Evolutionary conservation across 35 echinoderm and acorn worm species (phyloP).

Genomic region (Antedon bifida): DNA sequence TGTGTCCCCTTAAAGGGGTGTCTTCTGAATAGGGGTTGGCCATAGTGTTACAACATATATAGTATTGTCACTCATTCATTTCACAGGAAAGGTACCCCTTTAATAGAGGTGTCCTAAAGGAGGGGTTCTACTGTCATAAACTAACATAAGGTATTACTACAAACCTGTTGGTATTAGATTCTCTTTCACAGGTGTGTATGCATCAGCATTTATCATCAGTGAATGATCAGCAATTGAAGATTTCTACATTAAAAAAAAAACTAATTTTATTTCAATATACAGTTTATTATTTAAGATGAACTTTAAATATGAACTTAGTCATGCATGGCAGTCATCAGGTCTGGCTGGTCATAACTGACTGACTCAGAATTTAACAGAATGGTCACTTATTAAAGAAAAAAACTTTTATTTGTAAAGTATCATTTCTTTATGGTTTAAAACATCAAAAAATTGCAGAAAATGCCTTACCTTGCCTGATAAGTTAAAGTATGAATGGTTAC

Average conservation of each 20-base stretch:
- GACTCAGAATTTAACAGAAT: neutral
- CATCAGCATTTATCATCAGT: conserved; percentile 52
- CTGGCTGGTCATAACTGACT: neutral
- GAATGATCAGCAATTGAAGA: conserved; percentile 53
- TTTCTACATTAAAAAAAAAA: conserved; percentile 32
- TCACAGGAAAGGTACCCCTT: too few relatives aligned
- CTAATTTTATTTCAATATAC: neutral
- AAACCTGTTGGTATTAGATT: conserved; percentile 24
- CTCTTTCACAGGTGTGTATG: conserved; percentile 42
- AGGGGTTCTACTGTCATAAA: too few relatives aligned
- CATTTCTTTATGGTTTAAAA: too few relatives aligned
- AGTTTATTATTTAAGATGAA: neutral
- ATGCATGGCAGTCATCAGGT: neutral
- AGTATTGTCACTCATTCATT: too few relatives aligned
- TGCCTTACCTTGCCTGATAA: conserved; percentile 83
- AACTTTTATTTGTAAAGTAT: too few relatives aligned
- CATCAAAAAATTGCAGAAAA: too few relatives aligned
- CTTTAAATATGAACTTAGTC: neutral
- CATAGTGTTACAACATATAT: too few relatives aligned
- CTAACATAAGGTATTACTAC: too few relatives aligned
- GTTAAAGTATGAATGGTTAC: conserved; percentile 96
- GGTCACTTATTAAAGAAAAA: too few relatives aligned
- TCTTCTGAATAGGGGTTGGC: too few relatives aligned
- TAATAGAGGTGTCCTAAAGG: too few relatives aligned
- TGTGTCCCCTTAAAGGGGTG: too few relatives aligned